These are phyloP conservation scores for Pinna nobilis DNA, from an alignment of 1,140 invertebrate species.

Conservation along the genomic window DNA sequence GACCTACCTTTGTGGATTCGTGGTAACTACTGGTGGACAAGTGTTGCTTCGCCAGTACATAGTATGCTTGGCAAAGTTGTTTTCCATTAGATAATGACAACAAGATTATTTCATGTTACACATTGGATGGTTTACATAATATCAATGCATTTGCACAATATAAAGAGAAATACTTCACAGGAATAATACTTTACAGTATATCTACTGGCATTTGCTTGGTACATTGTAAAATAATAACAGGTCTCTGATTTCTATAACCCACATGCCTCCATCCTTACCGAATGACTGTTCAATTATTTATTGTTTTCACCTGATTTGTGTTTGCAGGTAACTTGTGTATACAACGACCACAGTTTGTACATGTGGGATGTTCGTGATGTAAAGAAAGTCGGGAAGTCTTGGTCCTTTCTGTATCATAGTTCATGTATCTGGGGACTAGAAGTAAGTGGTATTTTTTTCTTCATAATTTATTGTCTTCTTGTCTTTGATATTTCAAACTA, in stretches of 20 bases:
- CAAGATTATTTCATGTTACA: too few species aligned
- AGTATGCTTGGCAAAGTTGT: too few species aligned
- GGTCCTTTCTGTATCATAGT: slow-evolving; percentile 95
- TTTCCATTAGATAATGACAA: too few species aligned
- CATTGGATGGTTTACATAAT: too few species aligned
- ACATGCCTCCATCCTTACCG: not conserved
- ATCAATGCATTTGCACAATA: too few species aligned
- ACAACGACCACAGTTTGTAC: slow-evolving; percentile 96
- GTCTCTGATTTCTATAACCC: not conserved
- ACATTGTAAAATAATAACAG: not conserved
- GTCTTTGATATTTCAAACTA: too few species aligned
- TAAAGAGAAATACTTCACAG: too few species aligned
- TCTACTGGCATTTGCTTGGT: not conserved
- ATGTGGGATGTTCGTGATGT: slow-evolving; percentile 96
- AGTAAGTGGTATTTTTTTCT: slow-evolving; percentile 75
- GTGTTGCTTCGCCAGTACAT: too few species aligned
- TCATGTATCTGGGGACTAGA: slow-evolving; percentile 98
- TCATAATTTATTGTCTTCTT: not conserved
- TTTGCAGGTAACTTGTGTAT: slow-evolving; percentile 88
- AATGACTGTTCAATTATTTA: not conserved
- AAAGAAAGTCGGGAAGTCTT: slow-evolving; percentile 92
- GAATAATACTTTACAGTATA: too few species aligned
- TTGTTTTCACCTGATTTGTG: not conserved
- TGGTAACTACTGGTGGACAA: too few species aligned
- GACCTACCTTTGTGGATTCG: too few species aligned